Evolutionary conservation across 2,113 vertebrate species (phyloP), one percentile per base, ranked within the genome.

Genomic region (Vimba vimba): DNA sequence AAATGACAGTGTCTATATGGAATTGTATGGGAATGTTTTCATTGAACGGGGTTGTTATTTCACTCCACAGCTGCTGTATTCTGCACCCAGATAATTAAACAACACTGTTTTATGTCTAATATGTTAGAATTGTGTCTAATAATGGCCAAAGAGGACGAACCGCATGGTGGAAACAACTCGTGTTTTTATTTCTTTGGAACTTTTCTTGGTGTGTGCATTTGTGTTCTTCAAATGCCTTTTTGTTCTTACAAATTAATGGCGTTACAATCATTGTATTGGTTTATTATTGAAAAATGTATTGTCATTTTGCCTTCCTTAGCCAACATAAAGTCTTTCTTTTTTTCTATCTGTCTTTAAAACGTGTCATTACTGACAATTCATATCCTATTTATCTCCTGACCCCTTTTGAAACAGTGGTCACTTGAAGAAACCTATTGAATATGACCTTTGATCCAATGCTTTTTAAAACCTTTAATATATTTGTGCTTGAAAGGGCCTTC

Each of bases 151-250:
- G 85, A 89, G 4, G 66, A 62, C 25, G 81, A 79, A 11, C 19
- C 15, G 2, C 12, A 10, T 27, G 64, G 4, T n/a, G 9, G 2
- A 59, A 74, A 25, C 11, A 71, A n/a, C n/a, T 74, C 2, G 43
- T 47, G 57, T 64, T 59, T 47, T 47, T 73, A 43, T 45, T 27
- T 45, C 30, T 2, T 78, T 79, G 27, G 39, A 50, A 36, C 62
- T 15, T 39, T 5, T 17, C 75, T 68, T 64, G 39, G 3, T 64
- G 27, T 59, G 45, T 68, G 43, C 30, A 13, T 79, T 76, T 86
- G 9, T 55, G 59, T 91, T 83, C 83, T 89, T 64, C 79, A 85
- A 87, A 92, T 93, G 91, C 88, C 91, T 93, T 93, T 87, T 87
- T 80, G 59, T 90, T 92, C 91, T 78, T 93, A 86, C 88, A 90